These are phyloP conservation scores for Amazona vittata DNA, from an alignment of 2,113 vertebrate species.

Conservation along the genomic window DNA sequence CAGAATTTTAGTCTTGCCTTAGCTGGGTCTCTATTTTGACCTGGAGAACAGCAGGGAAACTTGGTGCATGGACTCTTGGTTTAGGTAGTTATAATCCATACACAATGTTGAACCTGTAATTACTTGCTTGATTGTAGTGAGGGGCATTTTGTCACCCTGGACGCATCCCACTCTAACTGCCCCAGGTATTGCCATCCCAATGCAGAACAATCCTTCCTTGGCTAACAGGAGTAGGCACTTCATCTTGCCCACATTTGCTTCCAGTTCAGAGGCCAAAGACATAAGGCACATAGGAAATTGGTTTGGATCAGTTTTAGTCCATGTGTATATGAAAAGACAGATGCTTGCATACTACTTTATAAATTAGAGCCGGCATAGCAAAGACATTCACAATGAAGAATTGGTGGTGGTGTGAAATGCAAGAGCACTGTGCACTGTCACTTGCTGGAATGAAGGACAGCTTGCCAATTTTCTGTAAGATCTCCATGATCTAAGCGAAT, in stretches of 20 bases:
- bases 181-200: neutral
- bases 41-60: neutral
- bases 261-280: neutral
- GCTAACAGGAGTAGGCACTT: neutral
- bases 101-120: neutral
- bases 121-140: neutral
- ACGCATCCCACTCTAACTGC: accelerated
- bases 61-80: neutral
- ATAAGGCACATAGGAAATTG: neutral
- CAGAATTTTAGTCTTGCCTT: neutral
- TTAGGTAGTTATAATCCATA: neutral
- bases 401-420: neutral
- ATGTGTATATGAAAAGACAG: neutral
- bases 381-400: neutral
- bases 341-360: neutral
- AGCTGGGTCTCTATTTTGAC: neutral
- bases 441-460: neutral
- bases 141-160: neutral
- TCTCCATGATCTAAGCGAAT: neutral
- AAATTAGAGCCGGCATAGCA: neutral
- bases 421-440: neutral
- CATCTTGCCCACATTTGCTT: neutral
- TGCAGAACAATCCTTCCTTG: neutral
- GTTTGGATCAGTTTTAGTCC: neutral
- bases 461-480: neutral